Evolutionary conservation across 2,797 vertebrate species (phyloP).

Genomic region (Myotis daubentonii): DNA sequence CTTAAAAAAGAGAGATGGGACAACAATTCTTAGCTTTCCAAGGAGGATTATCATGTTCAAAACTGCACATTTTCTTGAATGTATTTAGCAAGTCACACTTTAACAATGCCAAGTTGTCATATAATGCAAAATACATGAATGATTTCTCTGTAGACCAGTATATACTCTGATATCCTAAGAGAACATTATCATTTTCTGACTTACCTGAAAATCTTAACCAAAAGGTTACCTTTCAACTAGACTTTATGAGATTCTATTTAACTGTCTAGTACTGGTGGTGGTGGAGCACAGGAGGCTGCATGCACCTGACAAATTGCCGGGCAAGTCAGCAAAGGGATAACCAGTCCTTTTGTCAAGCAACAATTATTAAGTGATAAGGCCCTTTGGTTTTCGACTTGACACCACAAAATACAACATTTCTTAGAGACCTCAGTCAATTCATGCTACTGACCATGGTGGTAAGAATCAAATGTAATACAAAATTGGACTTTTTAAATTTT

Average conservation of each 20-base stretch:
- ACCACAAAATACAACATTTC: conserved; percentile 16
- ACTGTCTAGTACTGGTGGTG: neutral
- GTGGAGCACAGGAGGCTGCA: neutral
- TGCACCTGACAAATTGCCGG: neutral
- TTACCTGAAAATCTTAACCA: neutral
- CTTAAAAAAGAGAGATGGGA: conserved; percentile 7
- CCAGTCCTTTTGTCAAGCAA: neutral
- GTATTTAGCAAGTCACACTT: neutral
- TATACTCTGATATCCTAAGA: neutral
- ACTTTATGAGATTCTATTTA: conserved; percentile 33
- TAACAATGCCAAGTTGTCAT: neutral
- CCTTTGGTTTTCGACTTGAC: conserved; percentile 26
- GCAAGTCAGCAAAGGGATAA: conserved; percentile 25
- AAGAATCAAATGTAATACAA: conserved; percentile 29
- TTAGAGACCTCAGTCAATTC: conserved; percentile 21
- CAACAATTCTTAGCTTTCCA: conserved; percentile 42
- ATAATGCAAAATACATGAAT: conserved; percentile 26
- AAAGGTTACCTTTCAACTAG: neutral
- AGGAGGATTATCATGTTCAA: conserved; percentile 14
- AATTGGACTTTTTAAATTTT: conserved; percentile 17
- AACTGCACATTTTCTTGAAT: conserved; percentile 35
- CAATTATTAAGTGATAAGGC: neutral
- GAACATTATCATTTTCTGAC: conserved; percentile 23
- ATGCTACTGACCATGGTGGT: neutral
- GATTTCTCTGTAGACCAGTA: neutral